Percentiles rank a stretch among this genome's conserved stretches.
Evolutionary conservation across 2,888 invertebrate species (phyloP).

Genomic region (Drosophila dives): DNA sequence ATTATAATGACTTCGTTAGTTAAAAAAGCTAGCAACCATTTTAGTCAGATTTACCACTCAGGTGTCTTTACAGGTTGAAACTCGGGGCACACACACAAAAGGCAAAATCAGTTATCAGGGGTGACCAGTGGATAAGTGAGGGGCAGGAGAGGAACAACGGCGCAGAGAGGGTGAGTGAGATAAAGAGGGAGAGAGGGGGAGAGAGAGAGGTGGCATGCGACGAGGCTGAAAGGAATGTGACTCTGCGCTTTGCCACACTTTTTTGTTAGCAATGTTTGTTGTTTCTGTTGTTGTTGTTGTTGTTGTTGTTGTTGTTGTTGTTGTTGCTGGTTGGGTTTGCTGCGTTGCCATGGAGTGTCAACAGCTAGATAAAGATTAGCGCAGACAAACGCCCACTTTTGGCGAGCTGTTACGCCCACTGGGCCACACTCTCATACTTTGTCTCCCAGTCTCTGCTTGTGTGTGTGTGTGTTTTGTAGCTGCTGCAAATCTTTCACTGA

Average conservation of each 20-base stretch:
- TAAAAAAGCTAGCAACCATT: not conserved
- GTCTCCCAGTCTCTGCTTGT: not conserved
- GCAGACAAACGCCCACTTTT: conserved; percentile 80
- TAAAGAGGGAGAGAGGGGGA: not conserved
- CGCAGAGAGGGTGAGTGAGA: not conserved
- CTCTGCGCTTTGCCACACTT: conserved; percentile 66
- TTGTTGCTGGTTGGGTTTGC: conserved; percentile 54
- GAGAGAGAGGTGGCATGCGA: conserved; percentile 7
- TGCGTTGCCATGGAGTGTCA: conserved; percentile 79
- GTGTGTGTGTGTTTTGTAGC: conserved; percentile 33
- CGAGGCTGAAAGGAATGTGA: conserved; percentile 64
- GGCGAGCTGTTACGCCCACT: conserved; percentile 70
- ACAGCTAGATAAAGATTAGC: conserved; percentile 82
- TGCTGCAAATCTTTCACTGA: conserved; percentile 76
- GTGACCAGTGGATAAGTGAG: conserved; percentile 14
- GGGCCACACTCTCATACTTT: conserved; percentile 55
- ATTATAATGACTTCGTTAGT: not conserved
- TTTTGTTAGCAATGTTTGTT: conserved; percentile 35
- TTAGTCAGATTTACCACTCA: conserved; percentile 14
- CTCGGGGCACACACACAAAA: conserved; percentile 37
- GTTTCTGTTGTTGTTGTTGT: conserved; percentile 42
- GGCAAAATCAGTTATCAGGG: conserved; percentile 36
- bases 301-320: conserved; percentile 34
- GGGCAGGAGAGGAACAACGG: not conserved
- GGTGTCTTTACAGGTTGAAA: conserved; percentile 33